Evolutionary conservation across 2,797 vertebrate genomes (phyloP).

Genomic region (Poeciliopsis paucimaculata): DNA sequence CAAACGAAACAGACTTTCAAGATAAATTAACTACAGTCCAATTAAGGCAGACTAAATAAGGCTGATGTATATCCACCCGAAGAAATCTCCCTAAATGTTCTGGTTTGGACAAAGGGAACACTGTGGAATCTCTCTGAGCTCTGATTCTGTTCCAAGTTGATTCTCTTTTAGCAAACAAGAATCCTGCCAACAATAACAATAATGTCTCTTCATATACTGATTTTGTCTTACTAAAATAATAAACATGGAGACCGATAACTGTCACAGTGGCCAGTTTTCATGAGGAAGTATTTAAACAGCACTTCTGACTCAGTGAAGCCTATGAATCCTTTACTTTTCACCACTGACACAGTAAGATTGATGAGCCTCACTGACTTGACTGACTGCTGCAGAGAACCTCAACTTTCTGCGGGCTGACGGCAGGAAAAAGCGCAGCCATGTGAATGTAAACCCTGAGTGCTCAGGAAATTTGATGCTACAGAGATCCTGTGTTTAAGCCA

Average conservation of each 20-base stretch:
- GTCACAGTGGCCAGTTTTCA: neutral
- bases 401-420: neutral
- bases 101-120: neutral
- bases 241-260: neutral
- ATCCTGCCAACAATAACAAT: neutral
- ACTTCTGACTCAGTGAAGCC: neutral
- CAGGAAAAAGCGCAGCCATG: neutral
- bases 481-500: neutral
- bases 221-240: neutral
- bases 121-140: neutral
- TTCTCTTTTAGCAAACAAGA: neutral
- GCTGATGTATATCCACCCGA: no score
- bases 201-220: neutral
- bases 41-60: no score
- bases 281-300: neutral
- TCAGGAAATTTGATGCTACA: neutral
- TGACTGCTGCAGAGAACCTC: neutral
- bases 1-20: no score
- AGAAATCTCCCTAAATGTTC: neutral
- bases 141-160: neutral
- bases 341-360: slow-evolving; percentile 5
- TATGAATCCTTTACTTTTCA: neutral
- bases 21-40: no score
- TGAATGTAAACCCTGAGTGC: neutral
- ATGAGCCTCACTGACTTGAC: slow-evolving; percentile 2